Base-by-base conservation (phyloP, 2,888 invertebrate species). In the Synanthedon vespiformis region DNA sequence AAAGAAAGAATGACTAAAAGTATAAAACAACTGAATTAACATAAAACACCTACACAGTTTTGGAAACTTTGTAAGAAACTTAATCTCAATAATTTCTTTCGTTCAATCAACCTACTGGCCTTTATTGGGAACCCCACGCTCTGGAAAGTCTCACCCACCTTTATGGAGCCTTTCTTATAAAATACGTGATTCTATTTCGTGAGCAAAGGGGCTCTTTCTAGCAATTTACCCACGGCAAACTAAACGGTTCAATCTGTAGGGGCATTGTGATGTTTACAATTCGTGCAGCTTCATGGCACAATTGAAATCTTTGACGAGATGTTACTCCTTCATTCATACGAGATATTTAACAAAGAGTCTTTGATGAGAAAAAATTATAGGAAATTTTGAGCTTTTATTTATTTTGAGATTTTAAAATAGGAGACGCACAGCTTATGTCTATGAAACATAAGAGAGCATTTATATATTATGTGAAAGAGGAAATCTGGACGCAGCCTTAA, bases 151-250 rank as follows among this genome's bases (percentile, higher is more conserved):
- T 62, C 53, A 58, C 59, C 57, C 58, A 55, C 57, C 67, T 72
- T 71, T 72, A 69, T 66, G 72, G 67, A 60, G 64, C 68, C 68
- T 74, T 61, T 61, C 65, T 72, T 76, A 80, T 81, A 75, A 74
- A 67, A 65, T 74, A 82, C 82, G 82, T 82, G 82, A 82, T 80
- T 79, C 77, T 80, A 79, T 81, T 81, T 76, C 16, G 48, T 48
- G 72, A 72, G 70, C 70, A 70, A 44, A 74, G 68, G 72, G 69
- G 70, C 72, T 68, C 72, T 70, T 73, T 72, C 70, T 62, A 68
- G 70, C 76, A 74, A 80, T 78, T 80, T 77, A 76, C 74, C 13
- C 68, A 74, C 70, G 62, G 64, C 63, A 60, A 22, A 66, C 69
- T 71, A 66, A 74, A 78, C 72, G 67, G 62, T 62, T 70, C 71